Evolutionary conservation across 2,113 vertebrate genomes (phyloP), one percentile per base, ranked within the genome.

Genomic region (Pithys albifrons): DNA sequence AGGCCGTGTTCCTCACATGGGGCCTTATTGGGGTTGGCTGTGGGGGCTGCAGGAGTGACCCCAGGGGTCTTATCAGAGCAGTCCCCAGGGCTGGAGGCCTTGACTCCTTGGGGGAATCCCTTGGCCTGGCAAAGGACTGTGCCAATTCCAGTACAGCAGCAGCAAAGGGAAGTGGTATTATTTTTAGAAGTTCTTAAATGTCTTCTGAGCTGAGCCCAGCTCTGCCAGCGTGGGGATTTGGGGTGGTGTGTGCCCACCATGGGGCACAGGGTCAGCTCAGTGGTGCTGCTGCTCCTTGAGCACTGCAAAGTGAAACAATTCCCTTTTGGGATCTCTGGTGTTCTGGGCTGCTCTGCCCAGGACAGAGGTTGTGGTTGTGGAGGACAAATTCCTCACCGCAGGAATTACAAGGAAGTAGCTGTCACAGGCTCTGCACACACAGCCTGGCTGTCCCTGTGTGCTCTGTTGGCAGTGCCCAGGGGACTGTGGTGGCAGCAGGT

Each of bases 61-160:
- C 59, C 85, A 49, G 64, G 9, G 23, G 79, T 48, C 6, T 81
- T 71, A 45, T 70, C 52, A 4, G 62, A 8, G 19, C 54, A 17
- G 3, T 20, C 41, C 16, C 2, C 0, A 1, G 4, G 6, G 19
- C 43, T 28, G 31, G 7, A 5, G 0, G 9, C 65, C 41, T 29
- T 48, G 20, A 1, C 23, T 69, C 39, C 24, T 35, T 35, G 28
- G 43, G 84, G 61, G 87, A 49, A 37, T 41, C 65, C 73, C 27
- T 71, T 27, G 16, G 23, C 51, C 35, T 72, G 55, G 12, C 27
- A 14, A 2, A 12, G 62, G 75, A 45, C 54, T 11, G 20, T 71
- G 79, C 70, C 71, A 37, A 1, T 43, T 51, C 15, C 2, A 51
- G 1, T 1, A 1, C 19, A 61, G 70, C 20, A 16, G 28, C 45